phyloP scores from a whole-genome alignment of 2,888 invertebrate genomes.

The Drosophila conformis region DNA sequence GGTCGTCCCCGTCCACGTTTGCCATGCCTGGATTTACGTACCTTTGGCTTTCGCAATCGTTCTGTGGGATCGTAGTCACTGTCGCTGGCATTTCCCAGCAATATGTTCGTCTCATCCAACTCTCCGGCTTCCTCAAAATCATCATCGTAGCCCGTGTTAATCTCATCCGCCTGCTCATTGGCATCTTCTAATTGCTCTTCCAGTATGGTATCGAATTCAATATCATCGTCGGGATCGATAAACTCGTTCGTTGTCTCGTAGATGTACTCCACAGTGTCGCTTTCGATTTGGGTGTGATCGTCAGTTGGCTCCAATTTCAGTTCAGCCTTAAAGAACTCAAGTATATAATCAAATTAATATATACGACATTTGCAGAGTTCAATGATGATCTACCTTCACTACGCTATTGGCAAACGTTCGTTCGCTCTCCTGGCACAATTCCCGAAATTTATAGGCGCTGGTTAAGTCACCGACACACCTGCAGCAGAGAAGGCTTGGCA shows the following conservation, averaged over 20 bases:
- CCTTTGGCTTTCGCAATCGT: slow-evolving; percentile 64
- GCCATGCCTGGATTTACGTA: slow-evolving; percentile 46
- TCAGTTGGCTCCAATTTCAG: slow-evolving; percentile 75
- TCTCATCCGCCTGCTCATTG: slow-evolving; percentile 39
- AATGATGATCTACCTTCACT: slow-evolving; percentile 67
- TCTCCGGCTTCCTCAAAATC: slow-evolving; percentile 40
- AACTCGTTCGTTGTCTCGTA: slow-evolving; percentile 71
- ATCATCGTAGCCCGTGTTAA: slow-evolving; percentile 35
- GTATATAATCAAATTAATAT: background rate
- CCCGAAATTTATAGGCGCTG: slow-evolving; percentile 79
- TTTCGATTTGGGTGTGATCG: slow-evolving; percentile 48
- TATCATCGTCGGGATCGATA: slow-evolving; percentile 75
- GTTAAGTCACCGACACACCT: slow-evolving; percentile 74
- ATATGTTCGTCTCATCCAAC: slow-evolving; percentile 49
- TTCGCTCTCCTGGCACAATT: slow-evolving; percentile 82
- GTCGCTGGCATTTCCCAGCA: slow-evolving; percentile 60
- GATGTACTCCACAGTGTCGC: slow-evolving; percentile 65
- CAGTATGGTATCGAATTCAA: slow-evolving; percentile 68
- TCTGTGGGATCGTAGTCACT: slow-evolving; percentile 72
- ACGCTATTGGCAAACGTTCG: slow-evolving; percentile 75
- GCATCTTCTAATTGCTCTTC: slow-evolving; percentile 67
- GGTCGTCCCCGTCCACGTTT: slow-evolving; percentile 72
- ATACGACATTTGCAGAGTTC: background rate
- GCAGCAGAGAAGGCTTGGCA: slow-evolving; percentile 82
- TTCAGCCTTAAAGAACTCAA: slow-evolving; percentile 64